Evolutionary conservation across 2,888 invertebrate species (phyloP).

Genomic region (Branchellion lobata): DNA sequence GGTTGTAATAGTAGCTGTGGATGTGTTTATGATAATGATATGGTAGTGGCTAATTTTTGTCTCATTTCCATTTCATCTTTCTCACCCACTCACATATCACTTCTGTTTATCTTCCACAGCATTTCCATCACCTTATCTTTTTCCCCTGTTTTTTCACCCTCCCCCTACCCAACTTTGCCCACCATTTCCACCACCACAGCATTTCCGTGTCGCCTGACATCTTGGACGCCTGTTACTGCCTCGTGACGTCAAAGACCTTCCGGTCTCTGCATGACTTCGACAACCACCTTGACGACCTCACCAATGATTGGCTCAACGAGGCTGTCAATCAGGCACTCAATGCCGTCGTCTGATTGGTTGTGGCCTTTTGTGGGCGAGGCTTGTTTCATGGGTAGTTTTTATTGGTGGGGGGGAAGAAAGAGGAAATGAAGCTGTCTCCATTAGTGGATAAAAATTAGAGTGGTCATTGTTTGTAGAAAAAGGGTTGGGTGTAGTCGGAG

Average conservation of each 20-base stretch:
- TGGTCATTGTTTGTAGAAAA: no score
- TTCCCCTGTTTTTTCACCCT: no score
- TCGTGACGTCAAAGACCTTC: slow-evolving; percentile 74
- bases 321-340: slow-evolving; percentile 66
- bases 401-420: no score
- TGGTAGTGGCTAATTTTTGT: no score
- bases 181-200: slow-evolving; percentile 49
- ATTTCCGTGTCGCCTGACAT: slow-evolving; percentile 60
- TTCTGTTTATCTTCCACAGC: no score
- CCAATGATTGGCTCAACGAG: slow-evolving; percentile 83
- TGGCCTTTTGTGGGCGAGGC: background rate
- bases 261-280: slow-evolving; percentile 89
- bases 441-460: no score
- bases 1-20: no score
- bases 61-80: background rate
- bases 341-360: background rate
- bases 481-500: no score
- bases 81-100: background rate
- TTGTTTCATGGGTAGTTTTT: background rate
- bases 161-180: no score
- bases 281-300: slow-evolving; percentile 88
- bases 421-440: no score
- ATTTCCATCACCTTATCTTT: no score
- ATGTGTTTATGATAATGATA: no score
- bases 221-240: slow-evolving; percentile 68